phyloP scores from a whole-genome alignment of 2,797 vertebrate genomes.

The Pangasius djambal region DNA sequence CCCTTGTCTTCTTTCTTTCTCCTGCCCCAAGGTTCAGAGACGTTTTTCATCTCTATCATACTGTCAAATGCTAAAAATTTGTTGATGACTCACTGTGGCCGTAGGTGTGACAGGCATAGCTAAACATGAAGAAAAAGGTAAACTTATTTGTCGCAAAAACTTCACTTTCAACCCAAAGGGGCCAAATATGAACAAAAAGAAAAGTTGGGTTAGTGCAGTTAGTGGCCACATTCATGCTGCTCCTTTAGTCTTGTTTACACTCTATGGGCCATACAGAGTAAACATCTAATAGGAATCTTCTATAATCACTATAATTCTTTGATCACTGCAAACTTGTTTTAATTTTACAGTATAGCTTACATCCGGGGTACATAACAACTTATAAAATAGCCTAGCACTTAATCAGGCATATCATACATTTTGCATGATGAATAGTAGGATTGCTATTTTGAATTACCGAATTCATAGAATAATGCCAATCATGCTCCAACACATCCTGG shows the following conservation, averaged over 20 bases:
- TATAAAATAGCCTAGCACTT: background rate
- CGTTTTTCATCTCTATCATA: slow-evolving; percentile 28
- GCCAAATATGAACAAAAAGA: background rate
- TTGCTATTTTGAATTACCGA: background rate
- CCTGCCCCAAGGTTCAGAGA: slow-evolving; percentile 26
- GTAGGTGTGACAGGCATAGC: slow-evolving; percentile 27
- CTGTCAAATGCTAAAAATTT: slow-evolving; percentile 42
- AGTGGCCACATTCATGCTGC: background rate
- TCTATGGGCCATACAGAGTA: background rate
- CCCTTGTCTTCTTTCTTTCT: background rate
- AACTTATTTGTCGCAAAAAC: background rate
- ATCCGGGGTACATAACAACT: background rate
- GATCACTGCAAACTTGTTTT: background rate
- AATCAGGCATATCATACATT: background rate
- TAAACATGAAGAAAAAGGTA: slow-evolving; percentile 41
- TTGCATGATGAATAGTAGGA: background rate
- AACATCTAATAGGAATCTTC: background rate
- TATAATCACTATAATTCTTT: background rate
- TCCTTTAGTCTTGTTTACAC: background rate
- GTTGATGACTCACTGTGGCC: slow-evolving; percentile 43
- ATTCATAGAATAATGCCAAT: background rate
- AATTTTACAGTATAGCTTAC: background rate
- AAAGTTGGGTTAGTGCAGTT: background rate
- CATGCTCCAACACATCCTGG: background rate
- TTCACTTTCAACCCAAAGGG: background rate